A percentile compares a stretch with the other conserved stretches of the same genome.
phyloP scores from a whole-genome alignment of 2,797 vertebrate species.

The Chloroceryle amazona region DNA sequence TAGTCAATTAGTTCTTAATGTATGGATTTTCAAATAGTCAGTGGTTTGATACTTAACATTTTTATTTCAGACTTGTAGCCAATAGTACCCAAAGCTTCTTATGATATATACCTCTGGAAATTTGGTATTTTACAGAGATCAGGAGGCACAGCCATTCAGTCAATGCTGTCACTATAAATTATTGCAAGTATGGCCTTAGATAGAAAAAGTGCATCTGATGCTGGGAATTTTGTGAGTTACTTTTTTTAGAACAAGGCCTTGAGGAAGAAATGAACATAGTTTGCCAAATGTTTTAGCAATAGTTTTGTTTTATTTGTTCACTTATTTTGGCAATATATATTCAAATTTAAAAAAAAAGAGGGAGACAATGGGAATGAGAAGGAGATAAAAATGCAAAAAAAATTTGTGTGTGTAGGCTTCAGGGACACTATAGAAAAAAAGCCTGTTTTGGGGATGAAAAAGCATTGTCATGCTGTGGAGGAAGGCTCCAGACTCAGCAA shows the following conservation, averaged over 20 bases:
- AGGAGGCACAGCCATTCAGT: not conserved
- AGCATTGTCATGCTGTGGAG: not conserved
- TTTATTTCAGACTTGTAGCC: constrained; percentile 10
- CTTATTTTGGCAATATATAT: constrained; percentile 18
- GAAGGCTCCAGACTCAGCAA: not conserved
- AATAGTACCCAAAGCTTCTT: not conserved
- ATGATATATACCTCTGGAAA: not conserved
- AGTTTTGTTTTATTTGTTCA: not conserved
- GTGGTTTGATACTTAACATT: not conserved
- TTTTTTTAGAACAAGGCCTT: constrained; percentile 47
- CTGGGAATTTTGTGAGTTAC: not conserved
- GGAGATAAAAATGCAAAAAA: not conserved
- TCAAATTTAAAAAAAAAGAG: not conserved
- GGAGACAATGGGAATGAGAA: not conserved
- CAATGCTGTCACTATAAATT: constrained; percentile 55
- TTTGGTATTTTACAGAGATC: not conserved
- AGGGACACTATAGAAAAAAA: not conserved
- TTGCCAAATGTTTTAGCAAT: constrained; percentile 22
- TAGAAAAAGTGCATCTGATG: constrained; percentile 47
- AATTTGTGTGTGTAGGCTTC: not conserved
- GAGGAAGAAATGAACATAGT: constrained; percentile 26
- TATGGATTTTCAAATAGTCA: not conserved
- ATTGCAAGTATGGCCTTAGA: not conserved
- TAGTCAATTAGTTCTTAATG: constrained; percentile 26
- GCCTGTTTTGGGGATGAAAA: not conserved